Evolutionary conservation across 2,888 invertebrate genomes (phyloP), one percentile per base, ranked within the genome.

Genomic region (Epirrhoe tristata): DNA sequence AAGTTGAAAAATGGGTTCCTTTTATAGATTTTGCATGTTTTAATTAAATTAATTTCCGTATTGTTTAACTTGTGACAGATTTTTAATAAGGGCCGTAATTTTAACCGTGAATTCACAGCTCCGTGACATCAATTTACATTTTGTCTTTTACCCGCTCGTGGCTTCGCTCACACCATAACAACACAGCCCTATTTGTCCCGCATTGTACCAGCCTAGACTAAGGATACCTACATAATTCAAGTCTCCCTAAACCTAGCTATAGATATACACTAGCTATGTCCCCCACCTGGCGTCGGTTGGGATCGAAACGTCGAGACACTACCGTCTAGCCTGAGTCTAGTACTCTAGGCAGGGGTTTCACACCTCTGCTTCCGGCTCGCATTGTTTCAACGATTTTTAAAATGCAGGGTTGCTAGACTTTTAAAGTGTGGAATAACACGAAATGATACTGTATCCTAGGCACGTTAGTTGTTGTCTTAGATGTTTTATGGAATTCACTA

Each of bases 241-340:
- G 24, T 24, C 24, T 24, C 24, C 24, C 24, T n/a, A n/a, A n/a
- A n/a, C n/a, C 32, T 34, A 34, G 34, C 6, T 34, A 34, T 43
- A 43, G 12, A 10, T 43, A 16, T n/a, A 7, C 16, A 39, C 48
- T 31, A 57, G 58, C 60, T 68, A 68, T 34, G 58, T 7, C 52
- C 36, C 57, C 32, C 70, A 64, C 70, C 67, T 54, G 70, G 66
- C 63, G 66, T 66, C 63, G 43, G 46, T n/a, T 52, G 67, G 67
- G 70, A 64, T 70, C 71, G 69, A 71, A 64, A 48, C 59, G 71
- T 66, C 71, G 64, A 69, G 69, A 67, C 63, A 32, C 34, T 43
- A 32, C 58, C 39, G 63, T 50, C 64, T 52, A 36, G 51, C 8
- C 57, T 64, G 46, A 62, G 62, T 63, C 62, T 63, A 66, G 58